Percentiles rank a stretch among this genome's conserved stretches.
These are phyloP conservation scores for Drosophila eohydei DNA, from an alignment of 2,888 invertebrate species.

Conservation along the genomic window DNA sequence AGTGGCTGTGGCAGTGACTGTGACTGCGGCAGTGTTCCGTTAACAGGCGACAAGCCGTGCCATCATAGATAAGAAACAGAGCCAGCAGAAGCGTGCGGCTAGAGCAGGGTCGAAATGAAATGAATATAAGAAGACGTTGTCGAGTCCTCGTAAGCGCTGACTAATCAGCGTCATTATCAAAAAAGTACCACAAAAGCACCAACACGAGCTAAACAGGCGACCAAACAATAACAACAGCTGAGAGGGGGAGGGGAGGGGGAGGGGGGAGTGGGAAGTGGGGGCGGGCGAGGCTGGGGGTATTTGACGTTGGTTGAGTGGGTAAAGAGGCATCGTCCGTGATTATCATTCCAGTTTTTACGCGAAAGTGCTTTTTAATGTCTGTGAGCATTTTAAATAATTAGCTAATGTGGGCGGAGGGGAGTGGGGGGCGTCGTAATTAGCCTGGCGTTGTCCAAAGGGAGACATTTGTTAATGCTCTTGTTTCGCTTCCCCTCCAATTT, in stretches of 20 bases:
- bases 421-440: conserved; percentile 62
- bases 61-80: conserved; percentile 47
- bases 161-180: conserved; percentile 74
- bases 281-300: not conserved
- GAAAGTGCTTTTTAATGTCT: conserved; percentile 79
- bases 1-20: not conserved
- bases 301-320: conserved; percentile 4
- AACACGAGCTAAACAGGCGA: conserved; percentile 43
- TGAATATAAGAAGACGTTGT: conserved; percentile 53
- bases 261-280: not conserved
- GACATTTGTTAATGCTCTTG: conserved; percentile 47
- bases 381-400: conserved; percentile 78
- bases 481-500: not conserved
- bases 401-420: conserved; percentile 56
- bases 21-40: conserved; percentile 3
- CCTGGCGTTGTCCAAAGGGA: conserved; percentile 49
- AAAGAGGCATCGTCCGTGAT: conserved; percentile 56
- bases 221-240: conserved; percentile 31
- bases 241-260: not conserved
- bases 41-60: conserved; percentile 38
- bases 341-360: conserved; percentile 63
- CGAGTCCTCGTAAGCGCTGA: conserved; percentile 75
- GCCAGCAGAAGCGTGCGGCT: conserved; percentile 8
- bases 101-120: conserved; percentile 13
- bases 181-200: conserved; percentile 53